Evolutionary conservation across 2,797 vertebrate species (phyloP).

Genomic region (Hozukius guyotensis): DNA sequence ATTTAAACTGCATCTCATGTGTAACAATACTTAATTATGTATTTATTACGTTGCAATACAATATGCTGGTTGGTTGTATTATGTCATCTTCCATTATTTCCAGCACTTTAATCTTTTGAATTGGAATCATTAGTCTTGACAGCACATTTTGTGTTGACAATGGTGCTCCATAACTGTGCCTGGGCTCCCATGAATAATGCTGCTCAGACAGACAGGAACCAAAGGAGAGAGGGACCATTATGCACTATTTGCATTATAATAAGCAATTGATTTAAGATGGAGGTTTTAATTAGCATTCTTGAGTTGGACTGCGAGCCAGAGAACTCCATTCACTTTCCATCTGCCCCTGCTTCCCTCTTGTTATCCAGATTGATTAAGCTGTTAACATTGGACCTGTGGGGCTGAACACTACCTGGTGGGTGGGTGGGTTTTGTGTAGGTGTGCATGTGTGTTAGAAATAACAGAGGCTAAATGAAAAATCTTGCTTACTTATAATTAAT

Average conservation of each 20-base stretch:
- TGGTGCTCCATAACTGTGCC: conserved; percentile 40
- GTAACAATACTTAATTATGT: conserved; percentile 19
- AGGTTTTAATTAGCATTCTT: conserved; percentile 77
- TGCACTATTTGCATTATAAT: conserved; percentile 79
- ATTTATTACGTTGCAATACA: conserved; percentile 31
- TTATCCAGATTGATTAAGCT: conserved; percentile 78
- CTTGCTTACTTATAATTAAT: conserved; percentile 41
- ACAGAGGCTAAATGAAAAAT: conserved; percentile 50
- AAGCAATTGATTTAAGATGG: conserved; percentile 76
- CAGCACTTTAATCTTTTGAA: conserved; percentile 49
- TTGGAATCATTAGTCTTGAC: conserved; percentile 49
- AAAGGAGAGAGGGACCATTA: conserved; percentile 60
- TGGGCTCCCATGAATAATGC: conserved; percentile 59
- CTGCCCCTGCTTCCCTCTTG: conserved; percentile 58
- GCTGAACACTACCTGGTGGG: conserved; percentile 42
- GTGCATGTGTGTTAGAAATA: conserved; percentile 45
- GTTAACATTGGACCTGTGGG: conserved; percentile 67
- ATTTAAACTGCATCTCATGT: conserved; percentile 18
- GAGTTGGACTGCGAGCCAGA: conserved; percentile 47
- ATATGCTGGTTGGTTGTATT: conserved; percentile 33
- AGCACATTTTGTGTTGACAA: conserved; percentile 50
- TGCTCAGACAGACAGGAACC: conserved; percentile 57
- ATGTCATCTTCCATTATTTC: conserved; percentile 48
- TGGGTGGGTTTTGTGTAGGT: conserved; percentile 16
- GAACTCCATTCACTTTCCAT: conserved; percentile 68